Base-by-base conservation (phyloP, 2,113 vertebrate species). In the Bettongia penicillata region DNA sequence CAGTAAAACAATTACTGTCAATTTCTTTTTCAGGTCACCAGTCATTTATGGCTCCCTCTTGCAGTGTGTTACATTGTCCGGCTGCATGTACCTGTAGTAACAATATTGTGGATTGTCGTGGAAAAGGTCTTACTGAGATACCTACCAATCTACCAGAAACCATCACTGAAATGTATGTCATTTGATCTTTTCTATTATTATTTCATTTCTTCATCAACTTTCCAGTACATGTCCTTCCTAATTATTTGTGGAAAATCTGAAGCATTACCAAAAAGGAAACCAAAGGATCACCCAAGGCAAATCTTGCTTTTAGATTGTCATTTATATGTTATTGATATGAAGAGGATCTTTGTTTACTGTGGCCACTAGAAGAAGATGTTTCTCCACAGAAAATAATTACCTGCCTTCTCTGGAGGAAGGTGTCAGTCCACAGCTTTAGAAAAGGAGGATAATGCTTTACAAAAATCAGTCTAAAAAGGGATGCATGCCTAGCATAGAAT, bases 51-150 rank as follows among this genome's bases (percentile, higher is more conserved):
- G 98, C 99, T 94, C 99, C 99, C 0, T 99, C 99, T 96, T 99
- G 99, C 98, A 99, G 99, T 91, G 99, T 99, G 94, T 98, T 99
- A 97, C 99, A 99, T 97, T 99, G 99, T 96, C 99, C 99, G 0
- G 93, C 99, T 91, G 99, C 99, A 10, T 99, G 99, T 98, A 99
- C 99, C 96, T 99, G 99, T 97, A 99, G 99, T 97, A 99, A 99
- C 99, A 99, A 99, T 97, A 99, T 99, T 0, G 99, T 99, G 94
- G 99, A 99, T 99, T 99, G 99, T 97, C 99, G 99, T 98, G 99
- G 99, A 91, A 99, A 99, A 95, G 99, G 99, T 53, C 99, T 99
- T 91, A 99, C 99, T 8, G 99, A 99, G 96, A 99, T 99, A 96
- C 99, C 99, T 96, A 99, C 99, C 0, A 99, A 99, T 97, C 99